Percentiles rank a stretch among this genome's conserved stretches.
Conservation (phyloP, 2,888 invertebrate species). For the Pyrgus malvae region DNA sequence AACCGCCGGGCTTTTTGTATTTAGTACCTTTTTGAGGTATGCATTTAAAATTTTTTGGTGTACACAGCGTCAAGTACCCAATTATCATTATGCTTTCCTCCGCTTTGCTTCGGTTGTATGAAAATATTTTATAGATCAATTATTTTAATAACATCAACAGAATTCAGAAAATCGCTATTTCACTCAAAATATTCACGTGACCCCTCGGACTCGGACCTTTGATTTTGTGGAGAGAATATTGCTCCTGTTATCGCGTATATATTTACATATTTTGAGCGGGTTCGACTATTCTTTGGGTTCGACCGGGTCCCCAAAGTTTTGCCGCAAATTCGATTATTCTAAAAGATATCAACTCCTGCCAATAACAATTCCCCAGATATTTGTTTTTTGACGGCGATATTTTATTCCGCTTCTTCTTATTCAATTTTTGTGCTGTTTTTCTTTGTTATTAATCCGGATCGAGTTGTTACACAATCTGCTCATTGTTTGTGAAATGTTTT, state of each 20-base stretch:
- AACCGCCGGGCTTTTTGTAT: too few relatives aligned
- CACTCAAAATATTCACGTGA: too few relatives aligned
- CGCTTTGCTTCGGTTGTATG: too few relatives aligned
- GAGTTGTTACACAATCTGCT: neutral
- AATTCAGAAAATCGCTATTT: slow-evolving; percentile 14
- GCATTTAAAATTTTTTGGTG: too few relatives aligned
- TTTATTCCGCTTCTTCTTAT: slow-evolving; percentile 31
- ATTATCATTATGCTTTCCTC: too few relatives aligned
- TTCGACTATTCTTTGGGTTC: too few relatives aligned
- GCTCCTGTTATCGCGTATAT: slow-evolving; percentile 35
- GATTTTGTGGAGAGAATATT: slow-evolving; percentile 31
- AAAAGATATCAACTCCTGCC: slow-evolving; percentile 34
- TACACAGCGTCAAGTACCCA: too few relatives aligned
- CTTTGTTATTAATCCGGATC: slow-evolving; percentile 27
- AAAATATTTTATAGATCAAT: too few relatives aligned
- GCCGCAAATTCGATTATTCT: slow-evolving; percentile 39
- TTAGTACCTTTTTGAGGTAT: too few relatives aligned
- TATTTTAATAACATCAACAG: slow-evolving; percentile 4
- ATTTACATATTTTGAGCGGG: slow-evolving; percentile 40
- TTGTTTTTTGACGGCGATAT: slow-evolving; percentile 31
- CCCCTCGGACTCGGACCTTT: slow-evolving; percentile 27
- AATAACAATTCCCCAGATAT: slow-evolving; percentile 35
- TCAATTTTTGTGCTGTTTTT: slow-evolving; percentile 29
- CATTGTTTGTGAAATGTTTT: slow-evolving; percentile 5
- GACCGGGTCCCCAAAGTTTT: slow-evolving; percentile 35